These are phyloP conservation scores for Chelidonichthys spinosus DNA, from an alignment of 2,797 vertebrate genomes.

Conservation along the genomic window DNA sequence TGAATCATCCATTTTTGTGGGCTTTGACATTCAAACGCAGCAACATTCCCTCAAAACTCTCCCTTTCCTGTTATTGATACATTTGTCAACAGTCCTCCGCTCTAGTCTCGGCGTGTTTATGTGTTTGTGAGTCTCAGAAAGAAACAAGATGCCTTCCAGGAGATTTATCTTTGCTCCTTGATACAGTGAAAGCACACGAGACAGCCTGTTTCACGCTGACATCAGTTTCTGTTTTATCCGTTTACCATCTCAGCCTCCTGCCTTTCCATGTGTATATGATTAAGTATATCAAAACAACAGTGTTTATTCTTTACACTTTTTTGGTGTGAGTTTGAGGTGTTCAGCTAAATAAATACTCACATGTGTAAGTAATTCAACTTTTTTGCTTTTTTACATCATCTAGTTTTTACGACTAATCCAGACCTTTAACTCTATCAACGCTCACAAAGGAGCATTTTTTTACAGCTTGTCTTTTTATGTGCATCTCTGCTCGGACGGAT, in stretches of 20 bases:
- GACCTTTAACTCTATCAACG: not conserved
- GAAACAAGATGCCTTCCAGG: not conserved
- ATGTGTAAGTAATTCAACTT: not conserved
- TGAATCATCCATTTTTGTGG: constrained; percentile 49
- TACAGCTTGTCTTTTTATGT: not conserved
- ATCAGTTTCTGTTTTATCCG: not conserved
- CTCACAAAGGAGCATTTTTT: not conserved
- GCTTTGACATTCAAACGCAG: constrained; percentile 13
- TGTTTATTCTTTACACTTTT: constrained; percentile 1
- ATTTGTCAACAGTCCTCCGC: constrained; percentile 13
- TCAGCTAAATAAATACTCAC: not conserved
- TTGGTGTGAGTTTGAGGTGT: not conserved
- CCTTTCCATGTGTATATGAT: not conserved
- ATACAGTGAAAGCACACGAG: not conserved
- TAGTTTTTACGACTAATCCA: not conserved
- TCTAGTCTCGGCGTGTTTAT: constrained; percentile 7
- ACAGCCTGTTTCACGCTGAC: not conserved
- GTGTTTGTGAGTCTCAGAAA: too few relatives aligned
- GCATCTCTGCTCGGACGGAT: not conserved
- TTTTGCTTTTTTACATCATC: not conserved
- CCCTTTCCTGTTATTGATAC: constrained; percentile 29
- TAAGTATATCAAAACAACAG: not conserved
- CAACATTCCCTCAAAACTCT: constrained; percentile 29
- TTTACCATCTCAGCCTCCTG: constrained; percentile 9
- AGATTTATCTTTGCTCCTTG: not conserved